These are phyloP conservation scores for Poeciliopsis presidionis DNA, from an alignment of 2,797 vertebrate species.

Conservation along the genomic window DNA sequence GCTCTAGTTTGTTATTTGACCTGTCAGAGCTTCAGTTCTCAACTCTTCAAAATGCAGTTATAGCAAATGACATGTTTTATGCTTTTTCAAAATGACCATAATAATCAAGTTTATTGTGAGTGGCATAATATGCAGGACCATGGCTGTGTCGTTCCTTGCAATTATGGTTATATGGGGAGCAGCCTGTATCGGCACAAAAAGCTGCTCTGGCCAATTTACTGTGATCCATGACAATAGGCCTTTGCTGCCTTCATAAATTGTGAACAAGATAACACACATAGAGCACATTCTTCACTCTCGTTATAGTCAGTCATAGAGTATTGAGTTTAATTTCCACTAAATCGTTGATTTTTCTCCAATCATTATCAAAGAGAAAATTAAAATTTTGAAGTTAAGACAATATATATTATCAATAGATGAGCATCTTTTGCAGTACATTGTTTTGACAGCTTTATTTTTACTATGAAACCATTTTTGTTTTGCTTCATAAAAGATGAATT, in stretches of 20 bases:
- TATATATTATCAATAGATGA: slow-evolving; percentile 44
- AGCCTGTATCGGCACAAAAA: slow-evolving; percentile 72
- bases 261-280: slow-evolving; percentile 60
- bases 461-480: slow-evolving; percentile 30
- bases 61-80: slow-evolving; percentile 73
- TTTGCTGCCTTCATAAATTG: slow-evolving; percentile 54
- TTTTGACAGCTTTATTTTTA: slow-evolving; percentile 44
- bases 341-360: slow-evolving; percentile 62
- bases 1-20: slow-evolving; percentile 57
- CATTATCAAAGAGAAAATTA: slow-evolving; percentile 57
- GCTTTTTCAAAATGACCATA: slow-evolving; percentile 77
- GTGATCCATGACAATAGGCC: slow-evolving; percentile 73
- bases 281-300: slow-evolving; percentile 64
- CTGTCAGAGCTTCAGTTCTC: slow-evolving; percentile 56
- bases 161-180: slow-evolving; percentile 73
- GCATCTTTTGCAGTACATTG: slow-evolving; percentile 28
- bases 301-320: slow-evolving; percentile 66
- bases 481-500: slow-evolving; percentile 56
- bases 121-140: slow-evolving; percentile 64
- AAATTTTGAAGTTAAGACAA: slow-evolving; percentile 24
- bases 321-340: slow-evolving; percentile 54
- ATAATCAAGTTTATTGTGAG: slow-evolving; percentile 80
- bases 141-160: slow-evolving; percentile 62
- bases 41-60: slow-evolving; percentile 57
- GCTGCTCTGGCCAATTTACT: slow-evolving; percentile 71